These are phyloP conservation scores for Bungarus multicinctus DNA, from an alignment of 2,113 vertebrate species.

Conservation along the genomic window DNA sequence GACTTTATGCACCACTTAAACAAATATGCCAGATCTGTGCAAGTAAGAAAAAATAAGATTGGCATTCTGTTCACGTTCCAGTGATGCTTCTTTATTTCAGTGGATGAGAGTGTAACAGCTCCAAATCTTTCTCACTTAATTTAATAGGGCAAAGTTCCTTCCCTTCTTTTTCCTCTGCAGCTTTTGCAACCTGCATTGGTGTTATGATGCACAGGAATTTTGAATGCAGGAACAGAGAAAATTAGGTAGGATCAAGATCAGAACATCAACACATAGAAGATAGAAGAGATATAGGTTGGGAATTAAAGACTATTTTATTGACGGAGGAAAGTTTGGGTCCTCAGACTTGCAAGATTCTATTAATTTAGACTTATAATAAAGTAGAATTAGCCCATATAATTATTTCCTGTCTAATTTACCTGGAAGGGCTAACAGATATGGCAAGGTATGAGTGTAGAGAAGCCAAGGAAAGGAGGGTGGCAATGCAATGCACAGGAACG, in stretches of 20 bases:
- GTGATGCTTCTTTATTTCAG: neutral
- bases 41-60: neutral
- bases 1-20: neutral
- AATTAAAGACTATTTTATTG: neutral
- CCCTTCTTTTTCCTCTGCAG: neutral
- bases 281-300: neutral
- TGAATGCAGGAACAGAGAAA: neutral
- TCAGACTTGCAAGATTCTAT: neutral
- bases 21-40: neutral
- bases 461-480: neutral
- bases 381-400: neutral
- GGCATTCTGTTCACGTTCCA: neutral
- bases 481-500: neutral
- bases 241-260: neutral
- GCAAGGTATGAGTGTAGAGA: neutral
- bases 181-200: neutral
- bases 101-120: neutral
- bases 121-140: neutral
- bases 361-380: neutral
- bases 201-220: neutral
- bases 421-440: neutral
- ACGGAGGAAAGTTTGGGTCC: neutral
- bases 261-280: neutral
- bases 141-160: neutral
- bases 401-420: neutral